Conservation (phyloP, 2,888 invertebrate genomes). For the Leucoptera coffeella region DNA sequence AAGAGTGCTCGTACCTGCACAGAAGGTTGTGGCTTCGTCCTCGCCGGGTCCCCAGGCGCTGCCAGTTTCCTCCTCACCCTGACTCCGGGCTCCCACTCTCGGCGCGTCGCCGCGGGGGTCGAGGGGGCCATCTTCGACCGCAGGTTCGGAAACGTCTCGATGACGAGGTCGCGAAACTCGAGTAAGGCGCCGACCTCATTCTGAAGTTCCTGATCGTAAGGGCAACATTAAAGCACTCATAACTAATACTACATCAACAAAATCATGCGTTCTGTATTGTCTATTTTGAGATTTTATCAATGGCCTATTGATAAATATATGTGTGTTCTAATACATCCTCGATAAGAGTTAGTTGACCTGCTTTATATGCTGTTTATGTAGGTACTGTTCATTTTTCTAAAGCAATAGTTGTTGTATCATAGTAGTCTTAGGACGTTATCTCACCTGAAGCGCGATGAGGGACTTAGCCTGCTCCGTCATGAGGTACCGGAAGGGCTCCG, state of each 20-base stretch:
- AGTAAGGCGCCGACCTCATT: constrained; percentile 88
- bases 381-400: too few species aligned
- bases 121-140: constrained; percentile 78
- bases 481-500: constrained; percentile 74
- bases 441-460: constrained; percentile 70
- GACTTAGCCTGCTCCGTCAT: constrained; percentile 88
- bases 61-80: constrained; percentile 62
- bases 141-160: constrained; percentile 89
- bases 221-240: too few species aligned
- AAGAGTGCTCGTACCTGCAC: too few species aligned
- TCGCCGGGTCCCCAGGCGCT: constrained; percentile 37
- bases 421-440: too few species aligned
- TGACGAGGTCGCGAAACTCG: constrained; percentile 90
- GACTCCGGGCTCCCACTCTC: constrained; percentile 79
- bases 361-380: too few species aligned
- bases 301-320: too few species aligned
- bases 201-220: constrained; percentile 65
- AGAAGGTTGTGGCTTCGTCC: constrained; percentile 58
- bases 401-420: too few species aligned
- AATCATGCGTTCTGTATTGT: too few species aligned
- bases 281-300: too few species aligned
- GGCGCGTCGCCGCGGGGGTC: constrained; percentile 43
- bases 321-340: too few species aligned
- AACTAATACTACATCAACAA: too few species aligned
- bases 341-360: too few species aligned